phyloP scores from a whole-genome alignment of 2,888 invertebrate genomes.

The Melipona beecheii region DNA sequence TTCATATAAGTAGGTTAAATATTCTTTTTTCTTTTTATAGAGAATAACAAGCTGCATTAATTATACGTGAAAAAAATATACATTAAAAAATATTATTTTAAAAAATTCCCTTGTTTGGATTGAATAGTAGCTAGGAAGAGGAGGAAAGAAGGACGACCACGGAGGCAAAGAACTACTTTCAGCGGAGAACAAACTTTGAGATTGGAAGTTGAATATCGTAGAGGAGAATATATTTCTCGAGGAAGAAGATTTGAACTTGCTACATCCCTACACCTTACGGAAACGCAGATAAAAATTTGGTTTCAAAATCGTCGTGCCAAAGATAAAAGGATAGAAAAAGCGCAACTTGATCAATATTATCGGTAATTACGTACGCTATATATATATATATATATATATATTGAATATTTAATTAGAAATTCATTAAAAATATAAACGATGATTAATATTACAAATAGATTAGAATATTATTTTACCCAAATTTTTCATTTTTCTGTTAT shows the following conservation, averaged over 20 bases:
- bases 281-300: conserved; percentile 95
- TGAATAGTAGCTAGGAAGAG: conserved; percentile 91
- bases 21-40: background rate
- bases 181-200: conserved; percentile 96
- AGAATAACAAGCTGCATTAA: background rate
- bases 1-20: background rate
- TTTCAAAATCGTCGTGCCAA: conserved; percentile 98
- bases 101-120: background rate
- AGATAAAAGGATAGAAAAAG: conserved; percentile 98
- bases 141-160: conserved; percentile 93
- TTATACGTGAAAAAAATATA: background rate
- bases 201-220: conserved; percentile 95
- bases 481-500: background rate
- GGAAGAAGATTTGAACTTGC: conserved; percentile 93
- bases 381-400: background rate
- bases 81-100: background rate
- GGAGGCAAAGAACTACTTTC: conserved; percentile 97
- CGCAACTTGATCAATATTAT: conserved; percentile 97
- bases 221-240: conserved; percentile 96
- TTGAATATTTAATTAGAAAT: background rate
- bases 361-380: conserved; percentile 86
- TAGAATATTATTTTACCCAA: background rate
- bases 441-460: background rate
- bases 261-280: conserved; percentile 88
- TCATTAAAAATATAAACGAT: background rate